A percentile compares a stretch with the other conserved stretches of the same genome.
phyloP scores from a whole-genome alignment of 92 coral and sea anemone species.

The Paragorgia papillata region DNA sequence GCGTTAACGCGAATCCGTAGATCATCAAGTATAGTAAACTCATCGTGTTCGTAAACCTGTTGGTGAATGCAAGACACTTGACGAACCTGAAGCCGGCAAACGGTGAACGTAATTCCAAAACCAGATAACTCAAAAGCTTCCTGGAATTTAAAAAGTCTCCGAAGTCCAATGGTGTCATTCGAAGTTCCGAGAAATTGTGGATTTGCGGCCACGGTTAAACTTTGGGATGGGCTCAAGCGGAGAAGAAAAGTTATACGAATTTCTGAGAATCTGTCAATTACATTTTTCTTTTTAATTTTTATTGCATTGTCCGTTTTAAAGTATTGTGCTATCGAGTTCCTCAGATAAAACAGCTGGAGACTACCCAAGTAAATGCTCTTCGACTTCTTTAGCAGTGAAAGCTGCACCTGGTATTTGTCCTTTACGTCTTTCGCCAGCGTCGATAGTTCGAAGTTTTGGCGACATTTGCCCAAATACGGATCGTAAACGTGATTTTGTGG shows the following conservation, averaged over 20 bases:
- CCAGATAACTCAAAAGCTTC: not conserved
- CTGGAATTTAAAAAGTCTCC: slow-evolving; percentile 24
- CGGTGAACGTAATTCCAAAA: not conserved
- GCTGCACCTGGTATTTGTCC: slow-evolving; percentile 32
- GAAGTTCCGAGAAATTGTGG: slow-evolving; percentile 18
- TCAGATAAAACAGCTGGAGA: no score
- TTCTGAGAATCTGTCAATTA: not conserved
- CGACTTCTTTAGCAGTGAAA: not conserved
- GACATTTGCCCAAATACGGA: slow-evolving; percentile 22
- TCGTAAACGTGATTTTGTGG: slow-evolving; percentile 29
- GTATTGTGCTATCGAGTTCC: slow-evolving; percentile 22
- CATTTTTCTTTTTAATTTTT: not conserved
- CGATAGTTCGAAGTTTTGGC: slow-evolving; percentile 10
- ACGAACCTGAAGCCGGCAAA: slow-evolving; percentile 15
- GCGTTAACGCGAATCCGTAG: slow-evolving; percentile 21
- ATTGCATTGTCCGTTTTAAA: slow-evolving; percentile 16
- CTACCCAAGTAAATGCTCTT: no score
- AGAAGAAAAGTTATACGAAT: not conserved
- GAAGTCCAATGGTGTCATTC: slow-evolving; percentile 24
- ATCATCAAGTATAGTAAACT: slow-evolving; percentile 20
- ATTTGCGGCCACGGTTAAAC: slow-evolving; percentile 26
- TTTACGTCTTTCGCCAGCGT: slow-evolving; percentile 1
- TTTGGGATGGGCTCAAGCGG: slow-evolving; percentile 20
- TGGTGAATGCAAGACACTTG: slow-evolving; percentile 30
- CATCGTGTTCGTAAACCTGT: slow-evolving; percentile 18